Percentiles rank a stretch among this genome's conserved stretches.
Evolutionary conservation across 2,888 invertebrate genomes (phyloP).

Genomic region (Dione juno): DNA sequence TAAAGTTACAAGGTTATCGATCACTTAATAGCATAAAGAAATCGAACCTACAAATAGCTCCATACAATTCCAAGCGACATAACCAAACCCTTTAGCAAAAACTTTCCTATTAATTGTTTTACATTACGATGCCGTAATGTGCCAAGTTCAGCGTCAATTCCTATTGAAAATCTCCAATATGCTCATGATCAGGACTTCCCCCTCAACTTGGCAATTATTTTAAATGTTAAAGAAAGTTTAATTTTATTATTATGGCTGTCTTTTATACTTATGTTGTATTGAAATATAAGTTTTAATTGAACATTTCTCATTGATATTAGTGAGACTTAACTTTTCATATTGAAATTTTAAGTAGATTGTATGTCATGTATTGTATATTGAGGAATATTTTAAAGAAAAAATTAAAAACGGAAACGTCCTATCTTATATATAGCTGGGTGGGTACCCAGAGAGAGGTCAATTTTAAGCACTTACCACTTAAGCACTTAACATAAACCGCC

Average conservation of each 20-base stretch:
- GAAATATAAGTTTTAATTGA: neutral
- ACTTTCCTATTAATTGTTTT: conserved; percentile 76
- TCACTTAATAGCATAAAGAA: too few relatives aligned
- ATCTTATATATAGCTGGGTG: too few relatives aligned
- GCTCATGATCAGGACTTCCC: conserved; percentile 42
- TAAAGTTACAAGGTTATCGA: too few relatives aligned
- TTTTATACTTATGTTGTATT: conserved; percentile 7
- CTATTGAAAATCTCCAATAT: conserved; percentile 65
- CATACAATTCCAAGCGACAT: conserved; percentile 47
- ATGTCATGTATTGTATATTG: too few relatives aligned
- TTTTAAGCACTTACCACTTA: too few relatives aligned
- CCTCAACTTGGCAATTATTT: conserved; percentile 15
- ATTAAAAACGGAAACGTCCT: too few relatives aligned
- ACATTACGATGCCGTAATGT: conserved; percentile 75
- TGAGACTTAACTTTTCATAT: too few relatives aligned
- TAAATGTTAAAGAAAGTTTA: conserved; percentile 11
- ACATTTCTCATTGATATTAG: neutral
- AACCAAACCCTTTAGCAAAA: conserved; percentile 73
- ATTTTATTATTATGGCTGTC: conserved; percentile 17
- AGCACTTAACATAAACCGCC: too few relatives aligned
- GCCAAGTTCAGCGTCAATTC: conserved; percentile 65
- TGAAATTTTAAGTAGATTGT: too few relatives aligned
- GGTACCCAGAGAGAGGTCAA: too few relatives aligned
- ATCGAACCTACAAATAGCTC: conserved; percentile 56
- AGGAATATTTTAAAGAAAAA: too few relatives aligned